Base-by-base conservation (phyloP, 2,113 vertebrate species). In the Notothenia rossii region DNA sequence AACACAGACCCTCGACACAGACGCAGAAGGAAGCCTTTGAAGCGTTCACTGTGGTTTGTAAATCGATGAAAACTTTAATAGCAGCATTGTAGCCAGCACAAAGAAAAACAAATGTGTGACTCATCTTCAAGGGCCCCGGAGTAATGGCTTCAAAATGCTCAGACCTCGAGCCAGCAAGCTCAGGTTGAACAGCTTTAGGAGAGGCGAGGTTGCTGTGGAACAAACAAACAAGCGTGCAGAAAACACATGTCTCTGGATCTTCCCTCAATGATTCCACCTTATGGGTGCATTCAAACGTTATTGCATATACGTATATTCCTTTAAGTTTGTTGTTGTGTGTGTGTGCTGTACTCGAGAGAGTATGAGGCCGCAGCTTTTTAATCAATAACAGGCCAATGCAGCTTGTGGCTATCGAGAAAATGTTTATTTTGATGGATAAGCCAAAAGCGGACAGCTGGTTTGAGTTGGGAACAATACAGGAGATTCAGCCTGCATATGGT, bases 371-470 rank as follows among this genome's bases (percentile, higher is more conserved):
- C 79, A 54, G 76, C 78, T 61, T 71, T 82, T 70, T 93, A 94
- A 95, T 94, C 86, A 93, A 82, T 89, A 88, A 88, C 93, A 95
- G 93, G 86, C 86, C 88, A 13, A 55, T 74, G 77, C 83, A 83
- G 87, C 93, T 93, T 72, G 83, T 92, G 88, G 93, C 92, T 86
- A 91, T 91, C 81, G 61, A 85, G 88, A 82, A 91, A 91, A 92
- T 94, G 93, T 95, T 96, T 95, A 92, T 95, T 95, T 95, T 94
- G 92, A 95, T 91, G 91, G 91, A 93, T 93, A 91, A 93, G 93
- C 92, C 91, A 94, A 94, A 86, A 92, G 82, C 14, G 25, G 88
- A 88, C 95, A 96, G 96, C 94, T 97, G 96, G 84, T 95, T 96
- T 82, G 85, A 94, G 84, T 96, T 94, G 91, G 76, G 91, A 95